Evolutionary conservation across 2,113 vertebrate genomes (phyloP), one percentile per base, ranked within the genome.

Genomic region (Brachypodius melanocephalos): DNA sequence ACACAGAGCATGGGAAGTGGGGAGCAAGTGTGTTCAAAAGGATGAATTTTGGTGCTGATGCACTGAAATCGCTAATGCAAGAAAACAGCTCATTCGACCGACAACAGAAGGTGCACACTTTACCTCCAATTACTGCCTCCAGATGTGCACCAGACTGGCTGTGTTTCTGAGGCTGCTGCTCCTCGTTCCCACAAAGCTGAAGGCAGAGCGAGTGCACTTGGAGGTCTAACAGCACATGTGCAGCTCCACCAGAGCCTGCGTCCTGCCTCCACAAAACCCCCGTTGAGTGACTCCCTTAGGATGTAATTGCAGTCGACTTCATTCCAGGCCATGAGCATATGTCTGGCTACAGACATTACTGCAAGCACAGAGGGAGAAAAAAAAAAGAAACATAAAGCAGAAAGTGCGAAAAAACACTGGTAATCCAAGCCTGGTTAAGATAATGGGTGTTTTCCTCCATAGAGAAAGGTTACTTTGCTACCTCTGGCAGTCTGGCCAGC

Each of bases 71-170:
- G 2, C 80, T 59, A 67, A 68, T 29, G 59, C 91, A 93, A 95
- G 73, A 62, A 83, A 95, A 88, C 92, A 75, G 79, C 96, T 95
- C 52, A 8, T 72, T 40, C 0, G 0, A 72, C n/a, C 0, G 1
- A 79, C 75, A 12, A 45, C 52, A 46, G 68, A 52, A 74, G 19
- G 85, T 48, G 79, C 45, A 31, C 45, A 11, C n/a, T 93, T 66
- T 73, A 89, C 78, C 85, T 94, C 67, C 16, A 55, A 18, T 97
- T 91, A 94, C 96, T 78, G 55, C 15, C 38, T 69, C 51, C 65
- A 66, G 95, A 80, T 95, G 88, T 86, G 86, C 78, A 58, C 51
- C 93, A 78, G 57, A 24, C 29, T 5, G 85, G 26, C 32, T 38
- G 5, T 28, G n/a, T 43, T 88, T 86, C 76, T 29, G n/a, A 93